Conservation (phyloP, 2,888 invertebrate genomes). For the Cantharis nigra region DNA sequence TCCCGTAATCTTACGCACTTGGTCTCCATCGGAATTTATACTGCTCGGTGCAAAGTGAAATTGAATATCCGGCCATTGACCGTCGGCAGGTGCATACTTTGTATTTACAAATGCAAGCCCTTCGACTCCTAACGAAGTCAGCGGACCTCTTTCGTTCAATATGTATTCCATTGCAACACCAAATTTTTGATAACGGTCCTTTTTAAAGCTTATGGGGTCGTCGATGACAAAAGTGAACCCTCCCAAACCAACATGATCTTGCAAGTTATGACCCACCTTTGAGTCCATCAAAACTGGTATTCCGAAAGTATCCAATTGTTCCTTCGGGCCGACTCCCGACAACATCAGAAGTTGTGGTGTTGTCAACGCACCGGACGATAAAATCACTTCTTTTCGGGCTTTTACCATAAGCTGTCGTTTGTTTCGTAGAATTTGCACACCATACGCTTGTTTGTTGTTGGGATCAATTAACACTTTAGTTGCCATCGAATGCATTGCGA, state of each 20-base stretch:
- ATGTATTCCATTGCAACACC: constrained; percentile 82
- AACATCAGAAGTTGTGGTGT: constrained; percentile 90
- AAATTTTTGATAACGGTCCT: constrained; percentile 75
- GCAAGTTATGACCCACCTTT: constrained; percentile 82
- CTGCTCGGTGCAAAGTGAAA: constrained; percentile 87
- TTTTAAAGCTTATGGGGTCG: constrained; percentile 78
- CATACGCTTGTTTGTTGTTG: constrained; percentile 70
- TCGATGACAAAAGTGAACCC: constrained; percentile 83
- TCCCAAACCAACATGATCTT: constrained; percentile 87
- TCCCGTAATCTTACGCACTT: constrained; percentile 72
- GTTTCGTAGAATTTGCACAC: constrained; percentile 73
- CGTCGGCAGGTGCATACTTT: constrained; percentile 77
- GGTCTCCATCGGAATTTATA: constrained; percentile 81
- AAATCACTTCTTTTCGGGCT: constrained; percentile 79
- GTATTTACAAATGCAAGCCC: constrained; percentile 87
- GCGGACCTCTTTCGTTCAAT: constrained; percentile 77
- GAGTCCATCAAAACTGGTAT: constrained; percentile 77
- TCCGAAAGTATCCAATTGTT: constrained; percentile 71
- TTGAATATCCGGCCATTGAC: constrained; percentile 83
- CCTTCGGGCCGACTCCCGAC: constrained; percentile 83
- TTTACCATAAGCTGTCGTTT: constrained; percentile 68
- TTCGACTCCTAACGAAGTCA: constrained; percentile 83
- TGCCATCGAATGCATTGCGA: constrained; percentile 77
- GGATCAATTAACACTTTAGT: constrained; percentile 70
- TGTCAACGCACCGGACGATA: constrained; percentile 86